phyloP scores from a whole-genome alignment of 2,888 invertebrate genomes.

The Eilema sororculum region DNA sequence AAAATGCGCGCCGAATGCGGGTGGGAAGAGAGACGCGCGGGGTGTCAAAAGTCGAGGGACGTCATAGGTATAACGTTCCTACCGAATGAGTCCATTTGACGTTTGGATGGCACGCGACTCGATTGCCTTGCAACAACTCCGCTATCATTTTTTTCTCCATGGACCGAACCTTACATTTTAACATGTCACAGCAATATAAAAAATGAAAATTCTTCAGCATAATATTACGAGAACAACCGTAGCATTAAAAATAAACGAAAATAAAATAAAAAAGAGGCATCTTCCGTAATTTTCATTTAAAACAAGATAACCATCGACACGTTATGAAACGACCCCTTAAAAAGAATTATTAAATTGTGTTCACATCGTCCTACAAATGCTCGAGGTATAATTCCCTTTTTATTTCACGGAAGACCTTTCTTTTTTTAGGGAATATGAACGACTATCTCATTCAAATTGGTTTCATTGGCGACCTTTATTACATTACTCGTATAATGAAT shows the following conservation, averaged over 20 bases:
- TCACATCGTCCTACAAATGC: constrained; percentile 36
- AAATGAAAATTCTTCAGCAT: background rate
- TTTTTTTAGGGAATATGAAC: constrained; percentile 25
- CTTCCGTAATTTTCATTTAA: constrained; percentile 40
- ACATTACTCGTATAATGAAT: constrained; percentile 16
- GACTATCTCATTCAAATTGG: constrained; percentile 25
- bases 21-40: too few relatives aligned
- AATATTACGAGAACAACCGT: constrained; percentile 3
- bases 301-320: constrained; percentile 42
- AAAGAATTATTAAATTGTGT: constrained; percentile 50
- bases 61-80: too few relatives aligned
- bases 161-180: background rate
- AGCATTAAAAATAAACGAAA: constrained; percentile 20
- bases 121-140: too few relatives aligned
- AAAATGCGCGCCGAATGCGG: too few relatives aligned
- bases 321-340: constrained; percentile 40
- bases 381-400: constrained; percentile 37
- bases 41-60: too few relatives aligned
- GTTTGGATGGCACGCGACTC: too few relatives aligned
- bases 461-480: constrained; percentile 28
- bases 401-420: constrained; percentile 26
- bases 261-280: constrained; percentile 23
- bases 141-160: too few relatives aligned
- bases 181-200: background rate
- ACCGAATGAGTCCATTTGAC: too few relatives aligned